phyloP scores from a whole-genome alignment of 2,888 invertebrate genomes.

The Ophonus ardosiacus region DNA sequence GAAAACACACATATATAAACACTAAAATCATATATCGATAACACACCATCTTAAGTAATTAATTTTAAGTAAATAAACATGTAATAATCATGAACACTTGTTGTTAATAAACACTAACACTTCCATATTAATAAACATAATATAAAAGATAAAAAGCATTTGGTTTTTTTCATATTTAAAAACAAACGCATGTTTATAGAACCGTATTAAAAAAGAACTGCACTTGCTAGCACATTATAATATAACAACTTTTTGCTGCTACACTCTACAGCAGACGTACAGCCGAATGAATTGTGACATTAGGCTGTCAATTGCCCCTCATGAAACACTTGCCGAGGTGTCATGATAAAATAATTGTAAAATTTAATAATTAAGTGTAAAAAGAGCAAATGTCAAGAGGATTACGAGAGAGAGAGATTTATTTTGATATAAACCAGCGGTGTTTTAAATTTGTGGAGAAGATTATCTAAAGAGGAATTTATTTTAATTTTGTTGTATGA shows the following conservation, averaged over 20 bases:
- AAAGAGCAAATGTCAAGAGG: not conserved
- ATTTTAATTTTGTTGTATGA: not conserved
- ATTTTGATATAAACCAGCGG: not conserved
- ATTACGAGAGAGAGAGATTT: not conserved
- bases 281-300: not conserved
- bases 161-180: not conserved
- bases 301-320: constrained; percentile 1
- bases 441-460: constrained; percentile 5
- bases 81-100: not conserved
- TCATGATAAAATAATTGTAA: constrained; percentile 19
- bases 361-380: constrained; percentile 10
- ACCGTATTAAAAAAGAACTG: not conserved
- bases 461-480: not conserved
- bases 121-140: not conserved
- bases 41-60: not conserved
- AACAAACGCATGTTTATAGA: not conserved
- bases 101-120: not conserved
- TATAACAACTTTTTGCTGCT: not conserved
- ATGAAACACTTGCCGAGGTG: constrained; percentile 14
- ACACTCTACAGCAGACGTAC: not conserved
- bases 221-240: not conserved
- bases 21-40: not conserved
- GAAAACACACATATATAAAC: constrained; percentile 7
- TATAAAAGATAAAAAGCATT: not conserved
- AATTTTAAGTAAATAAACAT: not conserved